Conservation (phyloP, 2,888 invertebrate genomes). For the Diaperis boleti region DNA sequence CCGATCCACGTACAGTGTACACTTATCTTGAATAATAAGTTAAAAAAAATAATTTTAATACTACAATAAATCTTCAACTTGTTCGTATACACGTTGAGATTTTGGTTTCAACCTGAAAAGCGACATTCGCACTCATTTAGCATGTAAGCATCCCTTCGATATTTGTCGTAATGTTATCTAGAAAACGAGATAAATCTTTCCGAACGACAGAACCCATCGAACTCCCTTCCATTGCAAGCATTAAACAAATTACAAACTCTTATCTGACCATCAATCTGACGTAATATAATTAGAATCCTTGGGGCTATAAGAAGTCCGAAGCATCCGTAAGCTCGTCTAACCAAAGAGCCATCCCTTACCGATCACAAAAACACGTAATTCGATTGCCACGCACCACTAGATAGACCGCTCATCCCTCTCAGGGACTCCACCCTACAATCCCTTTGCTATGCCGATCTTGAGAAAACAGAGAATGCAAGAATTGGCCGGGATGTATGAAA, state of each 20-base stretch:
- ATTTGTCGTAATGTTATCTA: not conserved
- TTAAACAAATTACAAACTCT: conserved; percentile 50
- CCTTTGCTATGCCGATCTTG: conserved; percentile 26
- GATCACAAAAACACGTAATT: conserved; percentile 55
- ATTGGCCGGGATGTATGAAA: conserved; percentile 46
- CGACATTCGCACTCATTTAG: not conserved
- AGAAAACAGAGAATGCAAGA: conserved; percentile 45
- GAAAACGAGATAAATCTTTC: conserved; percentile 10
- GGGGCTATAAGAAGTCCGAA: conserved; percentile 49
- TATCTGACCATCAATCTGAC: conserved; percentile 52
- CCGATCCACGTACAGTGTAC: too few relatives aligned
- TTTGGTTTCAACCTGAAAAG: too few relatives aligned
- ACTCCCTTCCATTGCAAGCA: conserved; percentile 34
- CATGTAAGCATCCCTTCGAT: not conserved
- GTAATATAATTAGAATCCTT: conserved; percentile 52
- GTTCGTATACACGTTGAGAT: too few relatives aligned
- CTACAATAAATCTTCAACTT: too few relatives aligned
- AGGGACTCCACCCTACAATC: conserved; percentile 9
- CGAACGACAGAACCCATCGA: conserved; percentile 28
- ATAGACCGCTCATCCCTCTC: conserved; percentile 42
- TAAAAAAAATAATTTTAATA: too few relatives aligned
- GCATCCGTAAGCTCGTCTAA: conserved; percentile 49
- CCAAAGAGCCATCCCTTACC: conserved; percentile 50
- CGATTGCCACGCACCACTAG: conserved; percentile 53
- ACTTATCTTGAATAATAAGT: too few relatives aligned